Conservation (phyloP, 2,113 vertebrate genomes). For the Lipophrys pholis region DNA sequence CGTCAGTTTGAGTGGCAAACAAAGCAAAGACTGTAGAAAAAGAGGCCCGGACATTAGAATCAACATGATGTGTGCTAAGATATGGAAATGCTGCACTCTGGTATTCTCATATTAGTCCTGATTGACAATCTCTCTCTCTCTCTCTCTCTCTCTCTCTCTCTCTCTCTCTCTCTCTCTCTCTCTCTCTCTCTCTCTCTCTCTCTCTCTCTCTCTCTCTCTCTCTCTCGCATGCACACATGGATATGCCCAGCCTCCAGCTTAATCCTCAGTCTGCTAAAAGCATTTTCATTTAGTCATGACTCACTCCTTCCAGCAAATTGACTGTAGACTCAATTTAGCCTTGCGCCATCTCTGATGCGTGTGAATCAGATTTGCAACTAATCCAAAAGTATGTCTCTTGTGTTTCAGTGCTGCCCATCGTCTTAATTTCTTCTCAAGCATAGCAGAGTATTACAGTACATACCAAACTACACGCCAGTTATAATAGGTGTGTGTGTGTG, state of each 20-base stretch:
- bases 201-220: no score
- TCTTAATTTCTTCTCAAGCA: slow-evolving; percentile 13
- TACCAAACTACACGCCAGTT: no score
- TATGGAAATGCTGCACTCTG: slow-evolving; percentile 8
- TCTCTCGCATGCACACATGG: no score
- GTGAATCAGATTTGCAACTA: slow-evolving; percentile 46
- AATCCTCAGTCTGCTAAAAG: slow-evolving; percentile 60
- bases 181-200: no score
- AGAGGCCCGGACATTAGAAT: background rate
- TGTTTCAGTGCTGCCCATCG: slow-evolving; percentile 9
- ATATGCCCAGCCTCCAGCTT: slow-evolving; percentile 19
- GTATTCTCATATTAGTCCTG: slow-evolving; percentile 23
- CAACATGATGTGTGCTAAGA: background rate
- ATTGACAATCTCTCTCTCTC: slow-evolving; percentile 25
- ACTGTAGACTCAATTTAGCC: slow-evolving; percentile 53
- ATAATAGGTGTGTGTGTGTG: no score
- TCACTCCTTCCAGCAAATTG: slow-evolving; percentile 59
- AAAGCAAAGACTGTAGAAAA: no score
- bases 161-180: no score
- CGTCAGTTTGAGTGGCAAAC: no score
- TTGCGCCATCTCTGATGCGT: slow-evolving; percentile 40
- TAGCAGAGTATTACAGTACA: background rate
- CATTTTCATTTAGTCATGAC: slow-evolving; percentile 65
- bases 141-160: slow-evolving; percentile 11
- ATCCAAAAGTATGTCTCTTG: slow-evolving; percentile 24